Base-by-base conservation (phyloP, 2,888 invertebrate species). In the Malthinus seriepunctatus region DNA sequence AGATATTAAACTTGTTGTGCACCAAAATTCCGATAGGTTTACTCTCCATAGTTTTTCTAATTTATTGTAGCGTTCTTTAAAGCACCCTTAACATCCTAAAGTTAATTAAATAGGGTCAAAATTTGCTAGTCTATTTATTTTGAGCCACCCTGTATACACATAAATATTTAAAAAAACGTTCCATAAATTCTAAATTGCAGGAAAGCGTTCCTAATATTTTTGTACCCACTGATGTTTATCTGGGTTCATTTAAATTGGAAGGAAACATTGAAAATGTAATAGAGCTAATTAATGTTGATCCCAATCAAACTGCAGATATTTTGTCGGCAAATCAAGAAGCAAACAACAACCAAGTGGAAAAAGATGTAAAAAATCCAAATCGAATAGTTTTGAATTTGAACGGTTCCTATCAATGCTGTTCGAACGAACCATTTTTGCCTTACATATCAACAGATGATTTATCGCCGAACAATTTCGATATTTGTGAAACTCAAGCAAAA, bases 221-320 rank as follows among this genome's bases (percentile, higher is more conserved):
- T 14, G 32, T 51, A 8, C 39, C 51, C 10, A 33, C 32, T 2
- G 51, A 39, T 8, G 32, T 42, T 3, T 51, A 33, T 14, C 9
- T 51, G n/a, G 39, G 39, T 0, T 32, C 39, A 4, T 32, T 42
- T 32, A 42, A n/a, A n/a, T 31, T 49, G 10, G 32, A 44, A 32
- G 49, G 10, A 11, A 35, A 49, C 32, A 39, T 39, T 8, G 39
- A 51, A 33, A 39, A 51, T 32, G 15, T 51, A 6, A 32, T 39
- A 12, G 51, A 51, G 32, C n/a, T 51, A 8, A 51, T 51, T 8
- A 33, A 42, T 15, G 51, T 51, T 9, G 42, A 39, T 23, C 51
- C 50, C 4, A 38, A 51, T 32, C 23, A 38, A 14, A 39, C 10
- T 7, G n/a, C 12, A 23, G 35, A 49, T 23, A n/a, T 42, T 6